Evolutionary conservation across 2,888 invertebrate species (phyloP), one percentile per base, ranked within the genome.

Genomic region (Eristalis intricaria): DNA sequence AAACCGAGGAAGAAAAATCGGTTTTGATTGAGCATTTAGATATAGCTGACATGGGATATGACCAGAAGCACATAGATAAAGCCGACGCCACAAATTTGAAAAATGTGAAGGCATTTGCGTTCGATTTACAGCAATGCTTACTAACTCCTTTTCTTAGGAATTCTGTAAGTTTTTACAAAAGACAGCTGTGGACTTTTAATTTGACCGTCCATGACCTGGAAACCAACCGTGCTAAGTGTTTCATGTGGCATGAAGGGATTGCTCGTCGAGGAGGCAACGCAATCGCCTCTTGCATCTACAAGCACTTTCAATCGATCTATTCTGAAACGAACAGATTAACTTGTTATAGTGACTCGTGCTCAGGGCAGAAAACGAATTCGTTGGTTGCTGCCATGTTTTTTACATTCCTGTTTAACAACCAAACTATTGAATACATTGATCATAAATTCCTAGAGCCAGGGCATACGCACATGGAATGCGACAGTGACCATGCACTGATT

Each of bases 201-300:
- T 40, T 40, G 13, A 38, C 38, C 10, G 38, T 38, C 7, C 38
- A 38, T 38, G 38, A 40, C 5, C 13, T 40, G 4, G 38, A 40
- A 13, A 40, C 38, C 13, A 40, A 40, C 38, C 5, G 32, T 32
- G 32, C 32, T 32, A 32, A 32, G 35, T 86, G 84, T 63, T 89
- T 83, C 56, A 88, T 89, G 87, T 89, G 85, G 88, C 82, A 88
- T 64, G 88, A 89, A 64, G 81, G 60, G n/a, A 73, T 89, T 58
- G 75, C 83, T 13, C 75, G 78, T 35, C 76, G 86, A 11, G 88
- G 89, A n/a, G 89, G 81, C 61, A 89, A 89, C 65, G 88, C 88
- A 76, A 80, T 89, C 58, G 60, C 84, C 23, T 86, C 79, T 26
- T 86, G 81, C 73, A 15, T 89, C 22, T 78, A 82, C 35, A 26